A percentile compares a stretch with the other conserved stretches of the same genome.
Conservation (phyloP, 2,113 vertebrate genomes). For the Mola mola region DNA sequence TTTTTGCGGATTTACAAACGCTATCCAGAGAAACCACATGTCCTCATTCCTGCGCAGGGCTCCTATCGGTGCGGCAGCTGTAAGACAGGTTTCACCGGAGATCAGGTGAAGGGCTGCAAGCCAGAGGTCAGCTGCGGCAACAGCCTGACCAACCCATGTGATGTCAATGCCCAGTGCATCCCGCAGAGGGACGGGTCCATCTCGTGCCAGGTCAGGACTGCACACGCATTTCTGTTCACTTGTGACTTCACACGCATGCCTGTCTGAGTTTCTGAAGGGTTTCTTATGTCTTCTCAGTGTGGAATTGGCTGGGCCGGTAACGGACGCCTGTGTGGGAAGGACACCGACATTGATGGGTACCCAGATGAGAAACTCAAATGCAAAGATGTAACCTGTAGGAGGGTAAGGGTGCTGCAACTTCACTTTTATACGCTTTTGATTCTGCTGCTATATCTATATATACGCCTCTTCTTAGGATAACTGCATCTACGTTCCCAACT, state of each 20-base stretch:
- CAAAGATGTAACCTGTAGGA: conserved; percentile 88
- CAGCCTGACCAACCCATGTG: conserved; percentile 91
- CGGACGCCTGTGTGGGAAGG: conserved; percentile 93
- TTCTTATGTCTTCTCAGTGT: conserved; percentile 83
- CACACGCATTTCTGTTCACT: not conserved
- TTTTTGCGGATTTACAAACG: no score
- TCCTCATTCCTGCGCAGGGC: conserved; percentile 80
- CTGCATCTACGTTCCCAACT: conserved; percentile 93
- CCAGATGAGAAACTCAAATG: conserved; percentile 93
- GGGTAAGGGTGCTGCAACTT: conserved; percentile 78
- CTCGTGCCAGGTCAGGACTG: conserved; percentile 86
- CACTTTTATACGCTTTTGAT: not conserved
- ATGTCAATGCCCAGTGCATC: conserved; percentile 87
- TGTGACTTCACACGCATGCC: not conserved
- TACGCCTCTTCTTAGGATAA: conserved; percentile 86
- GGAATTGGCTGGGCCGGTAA: conserved; percentile 97
- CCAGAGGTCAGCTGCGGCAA: conserved; percentile 88
- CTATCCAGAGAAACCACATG: not conserved
- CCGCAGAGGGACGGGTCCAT: conserved; percentile 88
- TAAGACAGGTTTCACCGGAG: conserved; percentile 89
- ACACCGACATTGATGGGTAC: conserved; percentile 96
- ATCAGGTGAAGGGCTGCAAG: conserved; percentile 90
- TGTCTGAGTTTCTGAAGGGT: conserved; percentile 6
- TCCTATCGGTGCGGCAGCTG: conserved; percentile 93
- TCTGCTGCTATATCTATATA: not conserved